Base-by-base conservation (phyloP, 2,797 vertebrate genomes). In the Lophotriccus pileatus region DNA sequence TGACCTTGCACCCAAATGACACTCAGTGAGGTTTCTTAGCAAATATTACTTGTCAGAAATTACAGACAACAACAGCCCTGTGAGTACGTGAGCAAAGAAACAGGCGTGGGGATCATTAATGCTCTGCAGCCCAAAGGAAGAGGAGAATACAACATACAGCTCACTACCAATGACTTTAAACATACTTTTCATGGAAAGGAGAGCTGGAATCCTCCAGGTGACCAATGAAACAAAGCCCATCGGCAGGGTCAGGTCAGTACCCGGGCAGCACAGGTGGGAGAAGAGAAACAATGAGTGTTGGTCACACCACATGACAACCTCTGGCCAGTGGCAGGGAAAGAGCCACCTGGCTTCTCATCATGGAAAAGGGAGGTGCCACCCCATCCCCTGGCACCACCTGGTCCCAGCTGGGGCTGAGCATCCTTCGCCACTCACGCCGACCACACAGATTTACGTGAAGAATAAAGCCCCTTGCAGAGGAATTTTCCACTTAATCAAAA, bases 401-500 rank as follows among this genome's bases (percentile, higher is more conserved):
- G 9, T 46, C 56, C 59, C 9, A 0, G 55, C 37, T 3, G 0
- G 22, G 32, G 19, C 36, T 21, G 27, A 63, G 47, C 52, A n/a
- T 41, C 68, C 52, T 67, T 64, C 1, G 0, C 41, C 41, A 1
- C 53, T 64, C 11, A 8, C 3, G 0, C 17, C 0, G 0, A 7
- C 46, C 0, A 0, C 2, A 13, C 30, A n/a, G 78, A 16, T 64
- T 44, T 17, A n/a, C 46, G 16, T 0, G 1, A 39, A 70, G 85
- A 79, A 52, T 41, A 77, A 75, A 92, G 46, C 67, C 53, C 1
- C 0, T 18, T 2, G 2, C 53, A 63, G 73, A 94, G 90, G 78
- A 89, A 87, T 86, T 91, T 95, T 83, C 77, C 44, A 92, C 84
- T 96, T 77, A 87, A 93, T 94, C 76, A 84, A 76, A 92, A 92